phyloP scores from a whole-genome alignment of 2,797 vertebrate species.

The Lagocephalus sceleratus region DNA sequence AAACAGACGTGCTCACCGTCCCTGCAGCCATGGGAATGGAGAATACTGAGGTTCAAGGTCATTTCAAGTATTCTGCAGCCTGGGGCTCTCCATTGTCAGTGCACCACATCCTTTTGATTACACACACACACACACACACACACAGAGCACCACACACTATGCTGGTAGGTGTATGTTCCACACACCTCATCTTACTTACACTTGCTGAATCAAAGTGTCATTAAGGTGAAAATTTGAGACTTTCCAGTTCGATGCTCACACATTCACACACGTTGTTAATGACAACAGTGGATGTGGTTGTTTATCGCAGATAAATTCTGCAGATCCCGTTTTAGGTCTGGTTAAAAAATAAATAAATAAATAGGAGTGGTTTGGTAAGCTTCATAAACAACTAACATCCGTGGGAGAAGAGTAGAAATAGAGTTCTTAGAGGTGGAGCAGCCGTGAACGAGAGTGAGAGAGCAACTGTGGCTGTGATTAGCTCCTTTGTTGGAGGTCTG shows the following conservation, averaged over 20 bases:
- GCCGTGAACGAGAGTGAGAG: slow-evolving; percentile 53
- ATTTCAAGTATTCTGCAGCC: slow-evolving; percentile 83
- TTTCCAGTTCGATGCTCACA: slow-evolving; percentile 22
- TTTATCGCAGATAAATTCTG: background rate
- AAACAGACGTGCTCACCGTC: slow-evolving; percentile 57
- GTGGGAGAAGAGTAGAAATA: slow-evolving; percentile 20
- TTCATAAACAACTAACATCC: slow-evolving; percentile 1
- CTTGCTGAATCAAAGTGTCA: slow-evolving; percentile 62
- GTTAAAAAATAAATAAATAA: no score
- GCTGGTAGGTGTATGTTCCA: background rate
- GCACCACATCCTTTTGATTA: slow-evolving; percentile 55
- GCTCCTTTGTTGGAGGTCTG: slow-evolving; percentile 85
- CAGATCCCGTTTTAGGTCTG: slow-evolving; percentile 22
- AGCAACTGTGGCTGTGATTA: slow-evolving; percentile 83
- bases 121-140: slow-evolving; percentile 44
- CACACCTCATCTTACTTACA: slow-evolving; percentile 39
- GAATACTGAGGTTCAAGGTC: slow-evolving; percentile 84
- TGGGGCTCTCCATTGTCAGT: slow-evolving; percentile 79
- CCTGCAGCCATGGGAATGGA: slow-evolving; percentile 80
- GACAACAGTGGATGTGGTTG: background rate
- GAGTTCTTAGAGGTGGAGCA: slow-evolving; percentile 29
- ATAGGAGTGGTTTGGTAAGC: background rate
- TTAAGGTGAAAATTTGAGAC: slow-evolving; percentile 79
- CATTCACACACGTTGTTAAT: background rate
- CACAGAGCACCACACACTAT: slow-evolving; percentile 33